phyloP scores from a whole-genome alignment of 2,113 vertebrate genomes.

The Macquaria ambigua region DNA sequence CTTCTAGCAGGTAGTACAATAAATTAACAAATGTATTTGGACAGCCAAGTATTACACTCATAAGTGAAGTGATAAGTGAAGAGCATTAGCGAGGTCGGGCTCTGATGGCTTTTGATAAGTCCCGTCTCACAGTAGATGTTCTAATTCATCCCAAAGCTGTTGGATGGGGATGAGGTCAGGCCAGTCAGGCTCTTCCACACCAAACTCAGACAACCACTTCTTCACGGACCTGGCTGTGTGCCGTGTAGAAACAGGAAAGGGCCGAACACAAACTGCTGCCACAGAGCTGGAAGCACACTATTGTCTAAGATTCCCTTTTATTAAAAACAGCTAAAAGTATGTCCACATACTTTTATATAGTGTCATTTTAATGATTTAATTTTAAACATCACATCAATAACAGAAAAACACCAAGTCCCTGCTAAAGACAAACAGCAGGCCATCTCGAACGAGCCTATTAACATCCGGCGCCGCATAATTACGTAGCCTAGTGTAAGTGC shows the following conservation, averaged over 20 bases:
- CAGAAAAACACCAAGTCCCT: too few relatives aligned
- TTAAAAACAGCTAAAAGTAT: neutral
- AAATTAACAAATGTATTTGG: neutral
- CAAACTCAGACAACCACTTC: neutral
- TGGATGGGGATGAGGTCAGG: conserved; percentile 25
- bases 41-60: neutral
- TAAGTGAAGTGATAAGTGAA: too few relatives aligned
- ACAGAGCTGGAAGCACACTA: neutral
- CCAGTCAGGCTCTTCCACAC: conserved; percentile 6
- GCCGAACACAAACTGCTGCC: neutral
- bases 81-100: conserved; percentile 32
- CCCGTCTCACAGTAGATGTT: conserved; percentile 14
- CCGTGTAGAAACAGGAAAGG: neutral
- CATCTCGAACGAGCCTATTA: too few relatives aligned
- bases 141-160: conserved; percentile 37
- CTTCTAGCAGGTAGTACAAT: neutral
- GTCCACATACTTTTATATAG: neutral
- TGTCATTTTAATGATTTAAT: neutral
- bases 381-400: too few relatives aligned
- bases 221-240: conserved; percentile 1
- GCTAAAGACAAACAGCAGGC: too few relatives aligned
- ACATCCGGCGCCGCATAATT: too few relatives aligned
- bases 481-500: too few relatives aligned
- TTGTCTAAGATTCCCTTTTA: neutral
- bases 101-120: conserved; percentile 33